Percentiles rank a stretch among this genome's conserved stretches.
Evolutionary conservation across 2,113 vertebrate genomes (phyloP).

Genomic region (Charadrius vociferus): DNA sequence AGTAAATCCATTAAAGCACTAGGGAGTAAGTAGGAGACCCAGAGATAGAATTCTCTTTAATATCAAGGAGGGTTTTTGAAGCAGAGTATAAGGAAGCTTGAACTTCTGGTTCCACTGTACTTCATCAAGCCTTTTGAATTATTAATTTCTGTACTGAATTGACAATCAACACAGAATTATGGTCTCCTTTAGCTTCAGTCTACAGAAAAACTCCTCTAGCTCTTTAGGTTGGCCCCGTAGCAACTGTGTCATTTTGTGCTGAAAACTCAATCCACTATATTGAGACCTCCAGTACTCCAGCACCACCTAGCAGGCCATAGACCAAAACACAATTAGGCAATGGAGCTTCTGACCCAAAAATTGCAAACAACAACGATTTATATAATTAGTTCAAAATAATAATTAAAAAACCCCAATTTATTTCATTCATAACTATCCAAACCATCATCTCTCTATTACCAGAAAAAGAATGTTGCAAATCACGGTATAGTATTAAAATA

Average conservation of each 20-base stretch:
- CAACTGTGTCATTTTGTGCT: background rate
- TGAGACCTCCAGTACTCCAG: background rate
- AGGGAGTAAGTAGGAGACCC: background rate
- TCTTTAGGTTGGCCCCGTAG: background rate
- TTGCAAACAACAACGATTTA: fast-evolving
- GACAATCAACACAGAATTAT: background rate
- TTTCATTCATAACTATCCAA: background rate
- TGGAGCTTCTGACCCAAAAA: background rate
- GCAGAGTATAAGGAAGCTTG: background rate
- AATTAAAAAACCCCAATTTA: background rate
- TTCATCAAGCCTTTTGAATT: background rate
- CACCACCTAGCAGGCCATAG: constrained; percentile 7
- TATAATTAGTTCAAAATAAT: background rate
- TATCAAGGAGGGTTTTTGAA: background rate
- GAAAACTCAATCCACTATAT: background rate
- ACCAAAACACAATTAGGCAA: background rate
- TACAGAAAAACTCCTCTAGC: background rate
- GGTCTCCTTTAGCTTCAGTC: background rate
- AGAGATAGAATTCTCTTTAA: background rate
- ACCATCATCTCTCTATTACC: background rate
- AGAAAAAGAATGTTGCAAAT: background rate
- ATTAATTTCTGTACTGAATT: background rate
- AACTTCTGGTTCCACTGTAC: background rate
- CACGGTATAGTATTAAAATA: background rate
- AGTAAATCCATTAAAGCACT: background rate